phyloP scores from a whole-genome alignment of 2,888 invertebrate genomes.

The Oxyteleia sp. region DNA sequence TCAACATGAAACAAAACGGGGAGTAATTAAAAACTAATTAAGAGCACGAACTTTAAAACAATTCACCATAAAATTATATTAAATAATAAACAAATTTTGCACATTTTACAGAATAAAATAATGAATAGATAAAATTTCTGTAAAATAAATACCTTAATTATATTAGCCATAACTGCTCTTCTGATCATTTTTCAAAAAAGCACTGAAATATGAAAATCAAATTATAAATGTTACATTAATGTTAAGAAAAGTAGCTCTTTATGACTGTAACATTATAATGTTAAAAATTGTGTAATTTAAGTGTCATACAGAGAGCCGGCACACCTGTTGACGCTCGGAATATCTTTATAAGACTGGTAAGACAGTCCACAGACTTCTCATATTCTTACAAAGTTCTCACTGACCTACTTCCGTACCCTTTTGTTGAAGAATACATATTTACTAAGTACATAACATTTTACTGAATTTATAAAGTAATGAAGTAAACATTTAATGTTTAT shows the following conservation, averaged over 20 bases:
- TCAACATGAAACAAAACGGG: no score
- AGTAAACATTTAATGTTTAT: no score
- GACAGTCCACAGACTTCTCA: slow-evolving; percentile 83
- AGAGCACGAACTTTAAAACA: no score
- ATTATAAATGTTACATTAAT: slow-evolving; percentile 5
- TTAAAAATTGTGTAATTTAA: slow-evolving; percentile 45
- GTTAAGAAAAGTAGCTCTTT: background rate
- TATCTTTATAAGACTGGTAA: slow-evolving; percentile 87
- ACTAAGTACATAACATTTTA: slow-evolving; percentile 38
- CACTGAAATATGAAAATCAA: background rate
- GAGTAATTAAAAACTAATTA: no score
- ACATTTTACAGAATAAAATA: no score
- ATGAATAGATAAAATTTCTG: no score
- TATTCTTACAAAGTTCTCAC: slow-evolving; percentile 85
- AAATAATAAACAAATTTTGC: no score
- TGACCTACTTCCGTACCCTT: slow-evolving; percentile 84
- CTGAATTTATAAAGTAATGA: slow-evolving; percentile 33
- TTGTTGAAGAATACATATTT: slow-evolving; percentile 66
- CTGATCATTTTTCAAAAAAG: slow-evolving; percentile 12
- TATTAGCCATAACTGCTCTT: slow-evolving; percentile 31
- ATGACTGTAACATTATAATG: slow-evolving; percentile 42
- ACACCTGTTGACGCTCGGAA: slow-evolving; percentile 87
- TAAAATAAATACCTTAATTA: slow-evolving; percentile 43
- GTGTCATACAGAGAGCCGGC: slow-evolving; percentile 64
- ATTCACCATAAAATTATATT: background rate